Percentiles rank a stretch among this genome's conserved stretches.
These are phyloP conservation scores for Sorex araneus DNA, from an alignment of 2,113 vertebrate species.

Conservation along the genomic window DNA sequence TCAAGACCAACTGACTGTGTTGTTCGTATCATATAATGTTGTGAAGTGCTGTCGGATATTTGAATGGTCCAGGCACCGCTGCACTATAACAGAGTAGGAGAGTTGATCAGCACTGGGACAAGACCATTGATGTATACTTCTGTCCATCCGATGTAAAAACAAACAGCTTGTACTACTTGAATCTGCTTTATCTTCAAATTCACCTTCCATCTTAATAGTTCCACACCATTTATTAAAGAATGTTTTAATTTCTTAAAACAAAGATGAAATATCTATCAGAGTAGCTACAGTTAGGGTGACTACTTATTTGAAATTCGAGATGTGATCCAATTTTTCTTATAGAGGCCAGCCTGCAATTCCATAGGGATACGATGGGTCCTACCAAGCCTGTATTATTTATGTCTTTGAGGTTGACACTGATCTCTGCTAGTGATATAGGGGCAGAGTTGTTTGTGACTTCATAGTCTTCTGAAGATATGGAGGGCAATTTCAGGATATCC, in stretches of 20 bases:
- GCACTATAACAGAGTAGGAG: background rate
- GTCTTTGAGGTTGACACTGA: background rate
- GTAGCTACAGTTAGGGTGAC: background rate
- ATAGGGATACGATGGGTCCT: background rate
- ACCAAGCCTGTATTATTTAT: background rate
- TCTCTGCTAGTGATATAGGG: background rate
- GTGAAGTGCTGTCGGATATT: background rate
- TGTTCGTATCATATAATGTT: background rate
- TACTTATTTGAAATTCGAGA: conserved; percentile 14
- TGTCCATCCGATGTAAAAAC: conserved; percentile 6
- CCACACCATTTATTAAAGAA: background rate
- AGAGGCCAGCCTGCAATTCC: background rate
- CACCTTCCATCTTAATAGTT: background rate
- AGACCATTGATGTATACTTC: conserved; percentile 26
- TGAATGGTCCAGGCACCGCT: background rate
- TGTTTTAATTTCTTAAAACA: background rate
- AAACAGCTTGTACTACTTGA: background rate
- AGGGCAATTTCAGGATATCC: background rate
- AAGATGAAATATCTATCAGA: background rate
- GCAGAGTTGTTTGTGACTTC: conserved; percentile 20
- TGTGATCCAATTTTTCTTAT: conserved; percentile 18
- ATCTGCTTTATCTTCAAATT: background rate
- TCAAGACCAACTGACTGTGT: background rate
- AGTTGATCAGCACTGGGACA: background rate
- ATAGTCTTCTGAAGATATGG: background rate